These are phyloP conservation scores for Leucoma salicis DNA, from an alignment of 2,888 invertebrate species.

Conservation along the genomic window DNA sequence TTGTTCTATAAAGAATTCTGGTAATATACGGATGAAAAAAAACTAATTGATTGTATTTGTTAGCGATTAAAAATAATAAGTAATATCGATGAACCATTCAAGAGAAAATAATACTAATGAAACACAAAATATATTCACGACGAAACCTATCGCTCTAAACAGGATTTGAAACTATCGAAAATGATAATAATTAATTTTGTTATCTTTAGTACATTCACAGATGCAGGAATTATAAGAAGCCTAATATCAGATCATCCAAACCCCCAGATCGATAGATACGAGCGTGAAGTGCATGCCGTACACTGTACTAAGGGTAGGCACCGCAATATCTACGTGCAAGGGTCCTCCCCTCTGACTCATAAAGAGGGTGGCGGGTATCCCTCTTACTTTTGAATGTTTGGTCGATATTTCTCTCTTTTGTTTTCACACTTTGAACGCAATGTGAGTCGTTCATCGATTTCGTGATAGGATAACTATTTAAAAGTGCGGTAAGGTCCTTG, in stretches of 20 bases:
- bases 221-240: too few species aligned
- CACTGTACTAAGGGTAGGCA: slow-evolving; percentile 61
- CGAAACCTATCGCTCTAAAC: too few species aligned
- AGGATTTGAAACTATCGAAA: too few species aligned
- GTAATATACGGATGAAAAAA: too few species aligned
- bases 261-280: slow-evolving; percentile 59
- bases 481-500: slow-evolving; percentile 12
- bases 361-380: slow-evolving; percentile 74
- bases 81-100: too few species aligned
- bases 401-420: slow-evolving; percentile 80
- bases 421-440: slow-evolving; percentile 67
- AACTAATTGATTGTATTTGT: too few species aligned
- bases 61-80: too few species aligned
- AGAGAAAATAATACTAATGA: too few species aligned
- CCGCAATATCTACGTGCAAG: slow-evolving; percentile 70
- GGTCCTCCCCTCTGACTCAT: slow-evolving; percentile 81
- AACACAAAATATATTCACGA: too few species aligned
- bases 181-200: too few species aligned
- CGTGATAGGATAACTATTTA: slow-evolving; percentile 34
- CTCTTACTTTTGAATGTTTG: slow-evolving; percentile 78
- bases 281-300: slow-evolving; percentile 60
- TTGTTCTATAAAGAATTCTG: too few species aligned
- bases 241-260: slow-evolving; percentile 34
- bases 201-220: too few species aligned
- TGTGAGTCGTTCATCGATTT: slow-evolving; percentile 35